Conservation (phyloP, 2,888 invertebrate species). For the Elmis aenea region DNA sequence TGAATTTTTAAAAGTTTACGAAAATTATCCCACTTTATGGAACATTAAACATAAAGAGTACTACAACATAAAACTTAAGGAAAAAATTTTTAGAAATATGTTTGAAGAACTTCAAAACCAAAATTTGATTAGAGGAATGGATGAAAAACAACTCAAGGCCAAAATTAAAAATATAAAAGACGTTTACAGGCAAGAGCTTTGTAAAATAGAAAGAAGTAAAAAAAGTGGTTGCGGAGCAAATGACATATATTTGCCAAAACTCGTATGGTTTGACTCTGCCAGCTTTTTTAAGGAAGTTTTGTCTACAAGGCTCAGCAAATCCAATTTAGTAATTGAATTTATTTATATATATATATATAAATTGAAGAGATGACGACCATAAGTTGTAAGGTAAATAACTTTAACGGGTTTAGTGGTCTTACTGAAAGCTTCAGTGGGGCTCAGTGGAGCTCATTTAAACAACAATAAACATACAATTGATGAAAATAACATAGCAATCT, state of each 20-base stretch:
- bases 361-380: too few relatives aligned
- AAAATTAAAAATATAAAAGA: too few relatives aligned
- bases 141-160: too few relatives aligned
- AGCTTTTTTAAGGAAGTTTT: conserved; percentile 6
- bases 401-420: too few relatives aligned
- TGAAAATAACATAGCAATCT: too few relatives aligned
- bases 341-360: conserved; percentile 1
- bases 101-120: conserved; percentile 8
- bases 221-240: too few relatives aligned
- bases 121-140: too few relatives aligned
- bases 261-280: conserved; percentile 33
- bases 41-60: conserved; percentile 6
- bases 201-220: conserved; percentile 32
- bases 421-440: too few relatives aligned
- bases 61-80: conserved; percentile 2
- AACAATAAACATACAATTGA: too few relatives aligned
- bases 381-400: too few relatives aligned
- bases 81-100: too few relatives aligned
- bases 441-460: conserved; percentile 1
- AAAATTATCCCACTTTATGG: conserved; percentile 3
- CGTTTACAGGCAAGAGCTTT: too few relatives aligned
- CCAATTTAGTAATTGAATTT: conserved; percentile 8
- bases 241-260: conserved; percentile 33
- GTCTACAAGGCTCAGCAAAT: conserved; percentile 9
- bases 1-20: conserved; percentile 1